Base-by-base conservation (phyloP, 2,888 invertebrate species). In the Eustalomyia histrio region DNA sequence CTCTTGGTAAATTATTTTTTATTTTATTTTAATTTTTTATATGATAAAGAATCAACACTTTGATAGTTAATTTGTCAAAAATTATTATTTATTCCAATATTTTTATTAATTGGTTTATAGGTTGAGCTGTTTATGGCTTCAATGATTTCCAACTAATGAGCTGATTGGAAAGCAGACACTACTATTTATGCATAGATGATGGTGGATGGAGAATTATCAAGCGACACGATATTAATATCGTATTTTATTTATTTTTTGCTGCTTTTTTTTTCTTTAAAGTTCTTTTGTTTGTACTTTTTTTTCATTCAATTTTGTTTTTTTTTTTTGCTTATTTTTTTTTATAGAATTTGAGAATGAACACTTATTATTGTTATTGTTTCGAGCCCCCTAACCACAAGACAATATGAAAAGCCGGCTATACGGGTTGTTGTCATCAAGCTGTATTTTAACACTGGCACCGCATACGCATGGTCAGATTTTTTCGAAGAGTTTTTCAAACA, bases 141-240 rank as follows among this genome's bases (percentile, higher is more conserved):
- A 83, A 80, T 81, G 83, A 79, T 84, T 84, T 83, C 82, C 84
- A 85, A 85, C 85, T 85, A 85, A 84, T 87, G 85, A 85, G 67
- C 80, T 83, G 84, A 79, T 72, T 76, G 71, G 39, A 78, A 58
- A 69, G 76, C 67, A 76, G 61, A 63, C 83, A 72, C 83, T 82
- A 76, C 83, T 86, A 86, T 84, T 83, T 84, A 84, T 84, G 84
- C 80, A 67, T 47, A 71, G 43, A 71, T 53, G 61, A 50, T 50
- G 53, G 16, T 55, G 6, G n/a, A 17, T 16, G 24, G 6, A 65
- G 21, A 61, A 21, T 64, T 69, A 33, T 35, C 64, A 64, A 64
- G 67, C 80, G 18, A 57, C 71, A 71, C 61, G 47, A 53, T 74
- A 78, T 50, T 24, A 53, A 50, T 76, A 57, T 63, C 39, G 10